phyloP scores from a whole-genome alignment of 2,113 vertebrate genomes.

The Collichthys lucidus region DNA sequence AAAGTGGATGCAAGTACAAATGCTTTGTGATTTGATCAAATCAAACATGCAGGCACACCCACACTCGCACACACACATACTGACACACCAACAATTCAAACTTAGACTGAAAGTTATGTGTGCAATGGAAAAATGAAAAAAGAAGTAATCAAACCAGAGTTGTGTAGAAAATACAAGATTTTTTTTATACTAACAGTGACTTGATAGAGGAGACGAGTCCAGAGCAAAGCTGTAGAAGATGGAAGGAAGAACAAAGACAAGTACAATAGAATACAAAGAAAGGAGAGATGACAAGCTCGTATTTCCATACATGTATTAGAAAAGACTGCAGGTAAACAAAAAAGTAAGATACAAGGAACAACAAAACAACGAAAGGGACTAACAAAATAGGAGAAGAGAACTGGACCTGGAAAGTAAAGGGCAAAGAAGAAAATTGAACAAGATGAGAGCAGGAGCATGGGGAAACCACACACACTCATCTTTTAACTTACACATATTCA shows the following conservation, averaged over 20 bases:
- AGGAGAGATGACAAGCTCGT: conserved; percentile 53
- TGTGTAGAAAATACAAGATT: conserved; percentile 10
- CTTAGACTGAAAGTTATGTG: conserved; percentile 54
- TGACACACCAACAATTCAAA: conserved; percentile 11
- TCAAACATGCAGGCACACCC: too few species aligned
- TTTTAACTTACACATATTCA: conserved; percentile 53
- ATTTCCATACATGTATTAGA: conserved; percentile 59
- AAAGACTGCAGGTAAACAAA: conserved; percentile 39
- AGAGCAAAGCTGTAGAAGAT: conserved; percentile 40
- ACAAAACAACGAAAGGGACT: conserved; percentile 21
- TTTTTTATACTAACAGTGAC: conserved; percentile 34
- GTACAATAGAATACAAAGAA: conserved; percentile 30
- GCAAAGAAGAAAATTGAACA: conserved; percentile 56
- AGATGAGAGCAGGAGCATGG: conserved; percentile 41
- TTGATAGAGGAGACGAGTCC: conserved; percentile 28
- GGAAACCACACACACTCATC: conserved; percentile 28
- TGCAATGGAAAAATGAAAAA: conserved; percentile 27
- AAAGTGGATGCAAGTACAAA: too few species aligned
- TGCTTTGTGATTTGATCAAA: too few species aligned
- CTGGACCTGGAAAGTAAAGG: conserved; percentile 44
- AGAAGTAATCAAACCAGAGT: conserved; percentile 55
- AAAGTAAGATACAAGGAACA: conserved; percentile 45
- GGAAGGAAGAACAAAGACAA: conserved; percentile 58
- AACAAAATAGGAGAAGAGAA: conserved; percentile 36
- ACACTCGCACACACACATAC: too few species aligned